A percentile compares a stretch with the other conserved stretches of the same genome.
Conservation (phyloP, 2,888 invertebrate genomes). For the Heteropelma amictum region DNA sequence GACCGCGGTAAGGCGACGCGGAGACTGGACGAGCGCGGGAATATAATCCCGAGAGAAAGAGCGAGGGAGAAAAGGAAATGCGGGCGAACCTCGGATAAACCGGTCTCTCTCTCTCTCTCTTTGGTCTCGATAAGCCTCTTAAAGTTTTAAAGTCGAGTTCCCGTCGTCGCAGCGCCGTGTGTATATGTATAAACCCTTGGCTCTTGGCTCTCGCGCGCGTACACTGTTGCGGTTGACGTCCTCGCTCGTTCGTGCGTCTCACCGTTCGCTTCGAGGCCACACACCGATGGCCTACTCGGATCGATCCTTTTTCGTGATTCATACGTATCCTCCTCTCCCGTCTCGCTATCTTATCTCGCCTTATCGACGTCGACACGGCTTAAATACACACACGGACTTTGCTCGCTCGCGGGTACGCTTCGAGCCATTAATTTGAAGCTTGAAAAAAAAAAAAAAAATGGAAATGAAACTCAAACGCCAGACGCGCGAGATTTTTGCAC, state of each 20-base stretch:
- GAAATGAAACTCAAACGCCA: not conserved
- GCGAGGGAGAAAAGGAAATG: not conserved
- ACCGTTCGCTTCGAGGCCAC: conserved; percentile 27
- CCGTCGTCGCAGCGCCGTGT: conserved; percentile 40
- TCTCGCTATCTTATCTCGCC: not conserved
- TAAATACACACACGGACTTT: too few species aligned
- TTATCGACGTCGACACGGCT: not conserved
- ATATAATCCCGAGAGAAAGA: not conserved
- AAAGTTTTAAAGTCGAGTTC: conserved; percentile 56
- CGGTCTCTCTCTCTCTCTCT: conserved; percentile 35
- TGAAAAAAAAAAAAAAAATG: not conserved
- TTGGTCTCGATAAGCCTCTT: conserved; percentile 50
- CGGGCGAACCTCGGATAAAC: conserved; percentile 25
- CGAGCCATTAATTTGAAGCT: too few species aligned
- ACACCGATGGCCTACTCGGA: conserved; percentile 43
- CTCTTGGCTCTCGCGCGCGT: not conserved
- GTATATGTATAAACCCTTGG: too few species aligned
- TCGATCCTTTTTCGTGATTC: conserved; percentile 18
- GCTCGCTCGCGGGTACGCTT: too few species aligned
- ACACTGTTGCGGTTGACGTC: conserved; percentile 40
- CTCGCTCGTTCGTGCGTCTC: conserved; percentile 24
- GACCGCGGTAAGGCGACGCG: conserved; percentile 25
- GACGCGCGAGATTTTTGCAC: too few species aligned
- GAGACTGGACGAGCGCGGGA: conserved; percentile 13
- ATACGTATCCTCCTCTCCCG: not conserved